These are phyloP conservation scores for Spinibarbus caldwelli DNA, from an alignment of 2,797 vertebrate genomes.

Conservation along the genomic window DNA sequence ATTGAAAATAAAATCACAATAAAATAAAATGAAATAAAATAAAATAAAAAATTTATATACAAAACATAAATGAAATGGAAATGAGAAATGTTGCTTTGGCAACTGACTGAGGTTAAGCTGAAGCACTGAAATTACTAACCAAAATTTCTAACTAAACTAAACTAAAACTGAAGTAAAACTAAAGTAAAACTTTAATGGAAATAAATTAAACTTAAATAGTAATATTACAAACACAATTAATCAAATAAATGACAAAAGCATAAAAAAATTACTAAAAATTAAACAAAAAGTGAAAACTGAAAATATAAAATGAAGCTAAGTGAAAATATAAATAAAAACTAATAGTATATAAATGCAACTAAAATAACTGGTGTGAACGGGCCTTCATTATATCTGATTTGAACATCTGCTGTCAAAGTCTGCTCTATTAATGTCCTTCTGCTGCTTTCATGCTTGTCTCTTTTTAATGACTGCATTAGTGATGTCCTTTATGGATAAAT, in stretches of 20 bases:
- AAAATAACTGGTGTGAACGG: neutral
- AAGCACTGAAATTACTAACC: neutral
- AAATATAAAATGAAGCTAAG: neutral
- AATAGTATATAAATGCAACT: neutral
- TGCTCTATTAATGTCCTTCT: slow-evolving; percentile 1
- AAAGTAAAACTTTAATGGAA: neutral
- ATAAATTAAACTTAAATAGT: neutral
- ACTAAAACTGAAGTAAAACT: neutral
- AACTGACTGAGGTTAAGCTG: neutral
- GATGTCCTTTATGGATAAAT: neutral
- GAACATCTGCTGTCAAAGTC: neutral
- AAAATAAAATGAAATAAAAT: neutral
- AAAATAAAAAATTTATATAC: neutral
- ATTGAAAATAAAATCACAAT: neutral
- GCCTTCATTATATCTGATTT: neutral
- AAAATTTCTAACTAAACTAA: too few species aligned
- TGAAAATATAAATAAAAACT: neutral
- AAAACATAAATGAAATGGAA: neutral
- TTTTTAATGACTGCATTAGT: neutral
- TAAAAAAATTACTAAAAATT: neutral
- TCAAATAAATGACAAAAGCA: neutral
- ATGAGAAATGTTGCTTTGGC: neutral
- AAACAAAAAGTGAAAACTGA: neutral
- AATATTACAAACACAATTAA: neutral
- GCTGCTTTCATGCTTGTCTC: neutral